A percentile compares a stretch with the other conserved stretches of the same genome.
These are phyloP conservation scores for Scalopus aquaticus DNA, from an alignment of 2,113 vertebrate species.

Conservation along the genomic window DNA sequence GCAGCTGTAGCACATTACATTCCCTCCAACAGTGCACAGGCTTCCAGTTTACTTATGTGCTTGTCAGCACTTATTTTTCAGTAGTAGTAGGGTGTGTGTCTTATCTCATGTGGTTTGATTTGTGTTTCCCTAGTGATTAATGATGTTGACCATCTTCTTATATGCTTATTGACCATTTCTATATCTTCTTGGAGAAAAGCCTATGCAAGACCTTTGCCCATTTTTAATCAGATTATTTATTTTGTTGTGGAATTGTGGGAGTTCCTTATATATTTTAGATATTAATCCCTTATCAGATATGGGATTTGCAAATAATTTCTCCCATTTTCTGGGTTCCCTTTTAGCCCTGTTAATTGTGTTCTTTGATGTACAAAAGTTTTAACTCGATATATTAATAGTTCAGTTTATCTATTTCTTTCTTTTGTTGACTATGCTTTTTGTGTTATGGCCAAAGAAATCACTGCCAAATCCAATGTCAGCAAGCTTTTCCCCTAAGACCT, in stretches of 20 bases:
- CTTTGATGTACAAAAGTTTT: not conserved
- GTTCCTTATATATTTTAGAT: not conserved
- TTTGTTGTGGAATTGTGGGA: not conserved
- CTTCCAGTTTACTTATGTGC: not conserved
- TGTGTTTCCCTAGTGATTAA: not conserved
- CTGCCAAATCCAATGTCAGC: not conserved
- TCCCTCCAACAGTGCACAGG: not conserved
- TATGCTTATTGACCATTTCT: not conserved
- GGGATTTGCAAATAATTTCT: not conserved
- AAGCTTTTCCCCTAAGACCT: not conserved
- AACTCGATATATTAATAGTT: not conserved
- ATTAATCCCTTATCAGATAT: not conserved
- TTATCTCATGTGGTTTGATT: not conserved
- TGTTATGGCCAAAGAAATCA: not conserved
- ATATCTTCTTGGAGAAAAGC: not conserved
- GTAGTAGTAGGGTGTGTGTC: not conserved
- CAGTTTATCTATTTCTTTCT: not conserved
- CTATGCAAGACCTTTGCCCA: not conserved
- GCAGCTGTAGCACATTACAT: not conserved
- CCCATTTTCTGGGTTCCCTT: not conserved
- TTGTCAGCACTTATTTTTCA: not conserved
- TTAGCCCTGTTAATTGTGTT: not conserved
- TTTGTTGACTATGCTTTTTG: not conserved
- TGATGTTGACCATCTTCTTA: not conserved
- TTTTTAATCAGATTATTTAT: conserved; percentile 31